Conservation (phyloP, 2,888 invertebrate species). For the Malachius bipustulatus region DNA sequence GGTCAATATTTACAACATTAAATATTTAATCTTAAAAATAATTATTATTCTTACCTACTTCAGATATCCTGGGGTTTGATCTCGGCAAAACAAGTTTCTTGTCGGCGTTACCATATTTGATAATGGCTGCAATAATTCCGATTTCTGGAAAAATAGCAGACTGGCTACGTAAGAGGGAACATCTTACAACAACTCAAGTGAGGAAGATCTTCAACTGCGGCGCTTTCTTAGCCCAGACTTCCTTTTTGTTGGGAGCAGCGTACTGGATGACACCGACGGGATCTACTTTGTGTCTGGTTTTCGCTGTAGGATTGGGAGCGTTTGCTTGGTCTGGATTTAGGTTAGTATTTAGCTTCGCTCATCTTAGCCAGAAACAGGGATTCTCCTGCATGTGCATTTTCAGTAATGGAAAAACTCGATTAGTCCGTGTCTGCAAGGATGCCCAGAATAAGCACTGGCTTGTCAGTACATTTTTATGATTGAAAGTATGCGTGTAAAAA, state of each 20-base stretch:
- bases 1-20: too few species aligned
- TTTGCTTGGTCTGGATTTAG: conserved; percentile 90
- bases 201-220: conserved; percentile 55
- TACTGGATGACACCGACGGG: conserved; percentile 55
- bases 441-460: too few species aligned
- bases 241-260: conserved; percentile 77
- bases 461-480: too few species aligned
- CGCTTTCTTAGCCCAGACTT: conserved; percentile 65
- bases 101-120: conserved; percentile 78
- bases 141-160: conserved; percentile 77
- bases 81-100: conserved; percentile 69
- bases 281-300: conserved; percentile 69
- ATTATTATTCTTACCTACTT: background rate
- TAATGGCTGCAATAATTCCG: conserved; percentile 73
- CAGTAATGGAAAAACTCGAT: too few species aligned
- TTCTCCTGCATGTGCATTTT: too few species aligned
- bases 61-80: conserved; percentile 62
- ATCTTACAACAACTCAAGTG: conserved; percentile 63
- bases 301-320: conserved; percentile 83
- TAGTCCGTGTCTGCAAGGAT: too few species aligned
- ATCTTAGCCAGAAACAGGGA: too few species aligned
- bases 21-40: too few species aligned
- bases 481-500: too few species aligned
- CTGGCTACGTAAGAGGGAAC: conserved; percentile 51
- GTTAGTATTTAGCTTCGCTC: conserved; percentile 38